A percentile compares a stretch with the other conserved stretches of the same genome.
Conservation (phyloP, 2,113 vertebrate genomes). For the Stomatorhinus ivindoensis region DNA sequence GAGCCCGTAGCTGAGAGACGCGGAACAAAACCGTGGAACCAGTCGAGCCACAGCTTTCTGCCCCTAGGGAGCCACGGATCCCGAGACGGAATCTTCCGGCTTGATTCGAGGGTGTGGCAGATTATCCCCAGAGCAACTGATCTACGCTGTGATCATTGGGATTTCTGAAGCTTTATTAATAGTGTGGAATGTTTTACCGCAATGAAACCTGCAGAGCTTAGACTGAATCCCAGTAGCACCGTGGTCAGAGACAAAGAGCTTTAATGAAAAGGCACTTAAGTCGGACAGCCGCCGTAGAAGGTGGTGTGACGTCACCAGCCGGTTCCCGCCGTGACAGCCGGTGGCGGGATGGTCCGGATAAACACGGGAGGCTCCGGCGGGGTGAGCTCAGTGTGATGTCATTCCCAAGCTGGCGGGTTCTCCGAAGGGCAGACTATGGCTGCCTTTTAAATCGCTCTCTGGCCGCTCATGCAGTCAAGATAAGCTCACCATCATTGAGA, state of each 20-base stretch:
- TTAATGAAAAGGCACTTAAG: background rate
- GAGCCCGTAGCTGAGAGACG: background rate
- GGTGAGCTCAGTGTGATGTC: background rate
- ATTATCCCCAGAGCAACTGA: background rate
- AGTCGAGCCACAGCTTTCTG: background rate
- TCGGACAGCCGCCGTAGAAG: background rate
- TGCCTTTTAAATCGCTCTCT: background rate
- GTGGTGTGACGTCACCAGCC: background rate
- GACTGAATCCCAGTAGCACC: background rate
- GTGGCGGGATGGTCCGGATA: background rate
- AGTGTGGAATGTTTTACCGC: background rate
- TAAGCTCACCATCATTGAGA: background rate
- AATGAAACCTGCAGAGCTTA: background rate
- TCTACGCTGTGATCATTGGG: background rate
- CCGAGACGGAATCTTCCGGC: background rate
- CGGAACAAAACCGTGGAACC: background rate
- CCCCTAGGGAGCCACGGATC: background rate
- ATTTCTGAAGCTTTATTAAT: background rate
- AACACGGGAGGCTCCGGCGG: background rate
- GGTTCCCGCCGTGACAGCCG: background rate
- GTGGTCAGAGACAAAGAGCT: background rate
- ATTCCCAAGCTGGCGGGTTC: background rate
- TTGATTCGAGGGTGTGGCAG: background rate
- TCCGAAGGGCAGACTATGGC: background rate
- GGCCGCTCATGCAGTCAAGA: background rate